Conservation (phyloP, 2,888 invertebrate genomes). For the Eilema sororculum region DNA sequence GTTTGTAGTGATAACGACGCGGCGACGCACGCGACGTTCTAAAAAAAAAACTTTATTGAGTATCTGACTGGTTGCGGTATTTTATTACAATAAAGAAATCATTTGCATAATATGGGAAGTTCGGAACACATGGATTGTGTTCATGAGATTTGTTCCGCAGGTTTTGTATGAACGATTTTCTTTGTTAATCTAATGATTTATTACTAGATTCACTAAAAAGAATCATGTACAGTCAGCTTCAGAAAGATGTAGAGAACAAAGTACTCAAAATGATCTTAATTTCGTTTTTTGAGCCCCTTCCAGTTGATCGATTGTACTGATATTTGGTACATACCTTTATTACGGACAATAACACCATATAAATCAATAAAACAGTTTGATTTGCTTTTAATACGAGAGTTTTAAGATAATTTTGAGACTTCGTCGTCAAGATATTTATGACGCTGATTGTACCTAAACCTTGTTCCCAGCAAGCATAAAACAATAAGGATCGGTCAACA, state of each 20-base stretch:
- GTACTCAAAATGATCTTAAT: no score
- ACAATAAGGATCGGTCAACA: neutral
- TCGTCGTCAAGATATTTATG: no score
- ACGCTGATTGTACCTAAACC: neutral
- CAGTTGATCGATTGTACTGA: no score
- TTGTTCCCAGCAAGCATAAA: neutral
- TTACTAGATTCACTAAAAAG: neutral
- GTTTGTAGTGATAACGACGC: neutral
- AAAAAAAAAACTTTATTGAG: neutral
- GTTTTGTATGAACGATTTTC: neutral
- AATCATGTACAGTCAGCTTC: no score
- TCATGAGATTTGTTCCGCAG: neutral
- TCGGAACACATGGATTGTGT: neutral
- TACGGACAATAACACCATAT: no score
- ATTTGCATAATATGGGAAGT: neutral
- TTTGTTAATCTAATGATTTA: neutral
- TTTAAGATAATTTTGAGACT: no score
- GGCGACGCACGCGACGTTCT: neutral
- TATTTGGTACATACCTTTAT: no score
- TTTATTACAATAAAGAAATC: neutral
- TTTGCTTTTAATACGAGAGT: no score
- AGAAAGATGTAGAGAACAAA: no score
- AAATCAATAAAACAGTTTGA: no score
- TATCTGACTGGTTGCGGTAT: neutral
- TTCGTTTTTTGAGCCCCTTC: no score